Evolutionary conservation across 2,888 invertebrate species (phyloP).

Genomic region (Caenorhabditis sp.): DNA sequence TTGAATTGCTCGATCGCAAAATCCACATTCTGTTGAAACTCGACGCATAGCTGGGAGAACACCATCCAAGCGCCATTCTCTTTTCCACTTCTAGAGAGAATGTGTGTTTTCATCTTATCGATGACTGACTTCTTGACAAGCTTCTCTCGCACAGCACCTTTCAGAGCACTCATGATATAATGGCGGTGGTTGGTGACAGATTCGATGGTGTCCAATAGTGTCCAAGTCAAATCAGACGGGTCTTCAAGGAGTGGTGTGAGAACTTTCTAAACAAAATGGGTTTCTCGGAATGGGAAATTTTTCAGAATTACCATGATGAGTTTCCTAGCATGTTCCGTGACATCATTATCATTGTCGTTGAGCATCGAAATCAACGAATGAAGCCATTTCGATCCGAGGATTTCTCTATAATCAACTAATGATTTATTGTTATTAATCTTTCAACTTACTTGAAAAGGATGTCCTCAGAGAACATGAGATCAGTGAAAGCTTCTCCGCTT

Average conservation of each 20-base stretch:
- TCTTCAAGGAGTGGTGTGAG: constrained; percentile 51
- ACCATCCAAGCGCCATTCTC: constrained; percentile 62
- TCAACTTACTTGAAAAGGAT: constrained; percentile 41
- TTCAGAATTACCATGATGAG: constrained; percentile 44
- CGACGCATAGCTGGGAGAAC: constrained; percentile 59
- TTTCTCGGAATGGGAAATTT: too few species aligned
- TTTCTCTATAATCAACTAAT: constrained; percentile 32
- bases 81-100: constrained; percentile 3
- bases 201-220: constrained; percentile 59
- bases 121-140: constrained; percentile 43
- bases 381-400: constrained; percentile 54
- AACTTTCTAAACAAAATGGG: constrained; percentile 25
- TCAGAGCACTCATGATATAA: constrained; percentile 57
- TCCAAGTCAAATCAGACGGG: constrained; percentile 57
- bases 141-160: constrained; percentile 49
- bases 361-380: constrained; percentile 53
- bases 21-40: constrained; percentile 50
- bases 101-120: constrained; percentile 52
- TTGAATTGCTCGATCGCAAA: constrained; percentile 47
- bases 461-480: constrained; percentile 45
- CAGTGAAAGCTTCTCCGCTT: constrained; percentile 45
- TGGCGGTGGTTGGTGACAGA: constrained; percentile 34
- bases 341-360: constrained; percentile 58
- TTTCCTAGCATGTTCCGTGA: constrained; percentile 53
- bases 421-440: neutral